Base-by-base conservation (phyloP, 2,888 invertebrate species). In the Phytoseiulus persimilis region DNA sequence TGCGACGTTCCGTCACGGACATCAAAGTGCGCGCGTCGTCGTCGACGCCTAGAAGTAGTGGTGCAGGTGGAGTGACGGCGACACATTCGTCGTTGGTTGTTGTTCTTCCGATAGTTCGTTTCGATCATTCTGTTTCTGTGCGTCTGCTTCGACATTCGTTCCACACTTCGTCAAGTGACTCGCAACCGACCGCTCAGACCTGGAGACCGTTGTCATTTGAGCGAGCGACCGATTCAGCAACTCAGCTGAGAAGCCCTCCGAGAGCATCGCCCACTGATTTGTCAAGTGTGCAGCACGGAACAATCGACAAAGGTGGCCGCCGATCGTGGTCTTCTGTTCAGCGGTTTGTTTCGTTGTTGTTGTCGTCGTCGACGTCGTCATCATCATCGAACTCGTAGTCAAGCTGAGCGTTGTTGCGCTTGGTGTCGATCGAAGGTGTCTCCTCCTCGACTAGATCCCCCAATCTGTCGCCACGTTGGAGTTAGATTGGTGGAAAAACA, bases 401-500 rank as follows among this genome's bases (percentile, higher is more conserved):
- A 18, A 33, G 9, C 31, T 83, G 83, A 28, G 18, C 23, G 14
- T 65, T 83, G 31, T 83, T 11, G 31, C 33, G 83, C 31, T 83
- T 31, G n/a, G 33, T 33, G 87, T 33, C 39, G 32, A 33, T 39
- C 39, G 39, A 87, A 87, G 87, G 87, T 87, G 87, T 45, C 87
- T 87, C 87, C 39, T 45, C 39, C n/a, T 39, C 39, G 39, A 87
- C 33, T 33, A 87, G 45, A 45, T 45, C 87, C 87, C 87, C 32
- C 87, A 45, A 87, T 87, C 45, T 45, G 87, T 33, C 87, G 87
- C 87, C 87, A 87, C 87, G 87, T 87, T 87, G 87, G 87, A 87
- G 87, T 87, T 87, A 45, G 87, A 87, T 33, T 87, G 87, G 87
- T 87, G 87, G 87, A 87, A 87, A 45, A 87, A 45, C 87, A 87